These are phyloP conservation scores for Argyresthia albistria DNA, from an alignment of 2,888 invertebrate genomes.

Conservation along the genomic window DNA sequence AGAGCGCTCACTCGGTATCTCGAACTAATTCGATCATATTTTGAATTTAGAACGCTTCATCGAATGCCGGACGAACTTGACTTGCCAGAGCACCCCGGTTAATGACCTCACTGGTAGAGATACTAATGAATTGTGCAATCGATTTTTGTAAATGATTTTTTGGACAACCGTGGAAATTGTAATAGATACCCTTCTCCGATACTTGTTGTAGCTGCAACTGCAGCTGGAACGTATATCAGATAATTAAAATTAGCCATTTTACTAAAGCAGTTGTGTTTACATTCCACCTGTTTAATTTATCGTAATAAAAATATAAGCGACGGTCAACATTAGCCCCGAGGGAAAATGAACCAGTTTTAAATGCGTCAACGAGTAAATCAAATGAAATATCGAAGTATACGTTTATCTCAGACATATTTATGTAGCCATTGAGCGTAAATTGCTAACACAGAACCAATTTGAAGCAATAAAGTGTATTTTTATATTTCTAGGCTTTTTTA, in stretches of 20 bases:
- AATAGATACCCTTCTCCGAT: no score
- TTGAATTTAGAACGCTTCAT: conserved; percentile 37
- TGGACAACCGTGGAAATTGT: conserved; percentile 19
- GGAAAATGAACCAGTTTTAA: conserved; percentile 1
- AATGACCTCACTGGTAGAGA: conserved; percentile 41
- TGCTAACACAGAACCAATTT: conserved; percentile 32
- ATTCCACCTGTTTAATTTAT: conserved; percentile 28
- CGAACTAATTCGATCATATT: conserved; percentile 52
- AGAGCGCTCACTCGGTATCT: conserved; percentile 49
- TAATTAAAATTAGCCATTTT: no score
- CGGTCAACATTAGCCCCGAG: conserved; percentile 27
- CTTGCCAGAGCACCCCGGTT: conserved; percentile 41
- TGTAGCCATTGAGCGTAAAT: conserved; percentile 28
- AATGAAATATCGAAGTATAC: conserved; percentile 26
- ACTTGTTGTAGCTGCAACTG: conserved; percentile 9
- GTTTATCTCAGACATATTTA: conserved; percentile 28
- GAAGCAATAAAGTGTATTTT: conserved; percentile 13
- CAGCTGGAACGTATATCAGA: background rate
- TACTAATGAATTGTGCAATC: conserved; percentile 61
- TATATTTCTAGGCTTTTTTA: background rate
- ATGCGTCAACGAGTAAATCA: conserved; percentile 26
- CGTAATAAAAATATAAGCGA: conserved; percentile 24
- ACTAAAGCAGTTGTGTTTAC: conserved; percentile 27
- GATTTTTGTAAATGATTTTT: conserved; percentile 36
- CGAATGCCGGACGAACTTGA: conserved; percentile 18